Evolutionary conservation across 2,113 vertebrate genomes (phyloP).

Genomic region (Anoura caudifer): DNA sequence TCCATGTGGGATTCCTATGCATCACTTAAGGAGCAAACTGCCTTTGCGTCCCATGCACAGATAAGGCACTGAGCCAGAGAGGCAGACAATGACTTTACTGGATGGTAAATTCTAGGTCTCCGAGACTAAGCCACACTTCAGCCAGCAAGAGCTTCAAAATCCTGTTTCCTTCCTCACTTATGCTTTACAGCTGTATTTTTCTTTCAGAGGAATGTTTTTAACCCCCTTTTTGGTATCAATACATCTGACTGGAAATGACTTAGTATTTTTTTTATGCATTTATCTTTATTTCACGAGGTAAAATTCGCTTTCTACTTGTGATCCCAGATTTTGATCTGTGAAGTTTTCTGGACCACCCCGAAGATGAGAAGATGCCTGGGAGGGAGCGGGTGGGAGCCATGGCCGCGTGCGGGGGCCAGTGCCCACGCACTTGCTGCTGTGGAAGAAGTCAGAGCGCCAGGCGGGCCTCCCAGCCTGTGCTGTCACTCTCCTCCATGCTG

Average conservation of each 20-base stretch:
- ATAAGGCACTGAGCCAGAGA: neutral
- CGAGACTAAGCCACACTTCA: neutral
- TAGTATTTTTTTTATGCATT: neutral
- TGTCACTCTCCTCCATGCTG: neutral
- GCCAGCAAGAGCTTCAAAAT: neutral
- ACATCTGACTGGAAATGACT: neutral
- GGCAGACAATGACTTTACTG: neutral
- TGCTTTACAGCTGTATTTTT: neutral
- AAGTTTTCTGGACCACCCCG: neutral
- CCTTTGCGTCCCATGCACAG: neutral
- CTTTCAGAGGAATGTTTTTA: neutral
- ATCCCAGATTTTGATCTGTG: neutral
- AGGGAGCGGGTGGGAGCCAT: fast-evolving
- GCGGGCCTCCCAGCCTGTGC: fast-evolving
- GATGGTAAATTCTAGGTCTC: neutral
- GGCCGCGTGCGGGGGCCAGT: fast-evolving
- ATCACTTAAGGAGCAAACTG: neutral
- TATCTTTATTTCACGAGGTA: neutral
- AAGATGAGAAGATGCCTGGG: neutral
- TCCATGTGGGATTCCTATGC: neutral
- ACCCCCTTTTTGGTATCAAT: neutral
- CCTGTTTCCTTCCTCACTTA: neutral
- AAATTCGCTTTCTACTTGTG: neutral
- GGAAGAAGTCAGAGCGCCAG: neutral
- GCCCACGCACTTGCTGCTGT: neutral